Evolutionary conservation across 2,797 vertebrate genomes (phyloP), one percentile per base, ranked within the genome.

Genomic region (Chanos chanos): DNA sequence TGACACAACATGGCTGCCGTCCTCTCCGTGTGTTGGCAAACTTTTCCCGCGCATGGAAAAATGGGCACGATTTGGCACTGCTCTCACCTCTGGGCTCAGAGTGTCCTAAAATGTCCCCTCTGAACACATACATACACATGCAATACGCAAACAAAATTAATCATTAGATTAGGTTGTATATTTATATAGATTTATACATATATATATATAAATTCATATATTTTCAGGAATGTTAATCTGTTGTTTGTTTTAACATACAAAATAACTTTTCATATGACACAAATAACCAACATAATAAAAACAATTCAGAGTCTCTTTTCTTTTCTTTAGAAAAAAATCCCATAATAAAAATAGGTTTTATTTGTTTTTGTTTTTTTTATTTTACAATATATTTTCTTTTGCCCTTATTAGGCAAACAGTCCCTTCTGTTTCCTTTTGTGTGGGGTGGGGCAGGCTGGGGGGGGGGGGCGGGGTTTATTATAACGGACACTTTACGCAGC

Each of bases 281-380:
- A 92, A 88, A 91, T 90, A 91, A 87, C 89, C 89, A 90, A 85
- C 83, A 85, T 82, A 82, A 86, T 80, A 81, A 86, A 83, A 83
- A 82, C 82, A 87, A 81, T 78, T 79, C 74, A 85, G 77, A 83
- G 79, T 78, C 82, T 83, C 83, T 41, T 47, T 78, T 82, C 86
- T 71, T 78, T 76, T 83, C 77, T 83, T 87, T 85, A 73, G 48
- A 80, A 76, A 83, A 85, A 87, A 87, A 85, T 95, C 94, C 90
- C 92, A 94, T 98, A 94, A 98, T 98, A 99, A 99, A 99, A 99
- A 99, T 99, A 99, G 96, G 95, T 97, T 98, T 95, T 98, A 95
- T 91, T 85, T 75, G 74, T 78, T 85, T 84, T 87, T 88, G 89
- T 90, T 90, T 85, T 93, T 83, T 83, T 79, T 94, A 98, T 97